Base-by-base conservation (phyloP, 2,797 vertebrate species). In the Chaetodon trifasciatus region DNA sequence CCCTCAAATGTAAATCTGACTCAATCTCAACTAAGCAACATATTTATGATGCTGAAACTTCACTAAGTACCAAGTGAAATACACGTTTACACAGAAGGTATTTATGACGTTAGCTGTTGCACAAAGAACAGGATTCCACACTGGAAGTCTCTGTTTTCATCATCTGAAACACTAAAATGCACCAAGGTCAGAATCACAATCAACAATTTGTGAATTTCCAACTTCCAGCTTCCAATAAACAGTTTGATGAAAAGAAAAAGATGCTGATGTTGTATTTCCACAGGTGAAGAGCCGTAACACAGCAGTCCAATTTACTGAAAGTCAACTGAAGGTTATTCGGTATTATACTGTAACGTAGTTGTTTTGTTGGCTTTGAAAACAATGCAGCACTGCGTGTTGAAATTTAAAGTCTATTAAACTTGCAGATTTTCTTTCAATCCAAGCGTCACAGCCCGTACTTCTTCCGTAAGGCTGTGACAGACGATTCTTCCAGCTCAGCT, bases 381-480 rank as follows among this genome's bases (percentile, higher is more conserved):
- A 42, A 53, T 12, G 49, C 8, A 21, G 35, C 5, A 21, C n/a
- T 37, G 55, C 7, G 32, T 52, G 57, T 52, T 50, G 17, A 56
- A 37, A 12, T 35, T 32, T 12, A 49, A 35, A 55, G 50, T 73
- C 24, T 46, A 5, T 9, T 24, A 42, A 57, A 37, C 4, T 2
- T 1, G 35, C 15, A 49, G 35, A 40, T 52, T 23, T 11, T 23
- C 11, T 16, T 44, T 5, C 28, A 23, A 58, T 61, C 15, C 24
- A 5, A 42, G 37, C 9, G 52, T 97, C 94, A 97, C 77, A 98
- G 73, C 0, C 94, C 89, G 0, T 98, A 99, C 92, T 95, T 97
- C 93, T 96, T 97, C 95, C 95, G 92, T 77, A 99, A 77, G 58
- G 94, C 91, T 69, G 92, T 61, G 68, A 97, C 72, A 21, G 94